Evolutionary conservation across 2,888 invertebrate genomes (phyloP).

Genomic region (Mesorhabditis sp.): DNA sequence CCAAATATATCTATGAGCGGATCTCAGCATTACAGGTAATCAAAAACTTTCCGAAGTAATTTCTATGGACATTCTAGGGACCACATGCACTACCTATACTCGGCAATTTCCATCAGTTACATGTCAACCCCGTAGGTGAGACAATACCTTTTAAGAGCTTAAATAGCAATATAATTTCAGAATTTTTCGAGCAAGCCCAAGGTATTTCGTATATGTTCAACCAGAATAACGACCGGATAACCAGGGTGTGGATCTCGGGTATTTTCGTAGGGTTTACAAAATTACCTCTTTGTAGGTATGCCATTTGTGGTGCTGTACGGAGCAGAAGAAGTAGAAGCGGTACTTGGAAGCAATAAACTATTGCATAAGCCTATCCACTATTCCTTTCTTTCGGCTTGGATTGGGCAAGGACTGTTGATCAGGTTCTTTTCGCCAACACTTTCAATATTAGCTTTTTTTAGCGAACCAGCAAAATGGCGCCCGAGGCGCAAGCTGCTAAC

Average conservation of each 20-base stretch:
- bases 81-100: constrained; percentile 48
- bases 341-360: constrained; percentile 58
- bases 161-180: constrained; percentile 24
- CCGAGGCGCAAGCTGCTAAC: constrained; percentile 60
- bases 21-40: constrained; percentile 33
- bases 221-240: constrained; percentile 39
- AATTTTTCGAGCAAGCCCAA: constrained; percentile 57
- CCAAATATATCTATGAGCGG: constrained; percentile 27
- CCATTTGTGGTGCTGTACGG: constrained; percentile 57
- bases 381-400: constrained; percentile 62
- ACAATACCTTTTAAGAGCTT: constrained; percentile 7
- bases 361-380: constrained; percentile 61
- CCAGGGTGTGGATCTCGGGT: constrained; percentile 50
- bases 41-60: neutral
- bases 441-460: constrained; percentile 21
- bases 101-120: constrained; percentile 54
- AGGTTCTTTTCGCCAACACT: constrained; percentile 51
- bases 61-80: constrained; percentile 22
- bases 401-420: constrained; percentile 63
- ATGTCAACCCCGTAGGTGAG: constrained; percentile 46
- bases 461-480: constrained; percentile 60
- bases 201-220: constrained; percentile 53
- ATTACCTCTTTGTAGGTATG: constrained; percentile 13
- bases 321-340: constrained; percentile 54
- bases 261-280: neutral